Evolutionary conservation across 1,140 invertebrate species (phyloP), one percentile per base, ranked within the genome.

Genomic region (Dinothrombium tinctorium): DNA sequence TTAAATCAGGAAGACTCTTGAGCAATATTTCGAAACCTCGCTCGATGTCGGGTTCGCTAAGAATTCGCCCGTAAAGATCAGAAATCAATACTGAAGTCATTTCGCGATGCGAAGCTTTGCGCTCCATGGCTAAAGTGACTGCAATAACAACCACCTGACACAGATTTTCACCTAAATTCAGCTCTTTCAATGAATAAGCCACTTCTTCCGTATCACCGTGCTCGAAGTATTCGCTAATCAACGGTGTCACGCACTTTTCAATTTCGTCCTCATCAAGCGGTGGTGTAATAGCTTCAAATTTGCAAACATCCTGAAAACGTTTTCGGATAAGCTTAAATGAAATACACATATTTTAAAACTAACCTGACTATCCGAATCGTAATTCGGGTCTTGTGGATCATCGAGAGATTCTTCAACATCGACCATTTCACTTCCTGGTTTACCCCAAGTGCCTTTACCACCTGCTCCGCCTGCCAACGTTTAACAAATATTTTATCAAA

Each of bases 371-470:
- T 84, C 80, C 17, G 73, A 77, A 57, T 87, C 81, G 53, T 86
- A 87, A 59, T 86, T 87, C 6, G 76, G 77, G 61, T 82, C 78
- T 50, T 77, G 75, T 35, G 73, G 69, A 59, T 87, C 82, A 50
- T 74, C 70, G 49, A 73, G 72, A 29, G 67, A 65, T 51, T 72
- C 71, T 29, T 71, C 72, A 17, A 76, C 64, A 40, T 51, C 58
- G 40, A 52, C 53, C 3, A 82, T 59, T 54, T 87, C 83, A 4
- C 74, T 78, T 11, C 82, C 82, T 1, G 73, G 73, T 9, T 69
- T 66, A 12, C 82, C 82, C 83, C 83, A 87, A 1, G 81, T 79
- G 0, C 81, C 81, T 57, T 87, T 86, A n/a, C 83, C 81, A 21
- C 82, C 82, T 40, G 76, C 81, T 42, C 81, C 82, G 44, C 79